phyloP scores from a whole-genome alignment of 2,797 vertebrate species.

The Pagetopsis macropterus region DNA sequence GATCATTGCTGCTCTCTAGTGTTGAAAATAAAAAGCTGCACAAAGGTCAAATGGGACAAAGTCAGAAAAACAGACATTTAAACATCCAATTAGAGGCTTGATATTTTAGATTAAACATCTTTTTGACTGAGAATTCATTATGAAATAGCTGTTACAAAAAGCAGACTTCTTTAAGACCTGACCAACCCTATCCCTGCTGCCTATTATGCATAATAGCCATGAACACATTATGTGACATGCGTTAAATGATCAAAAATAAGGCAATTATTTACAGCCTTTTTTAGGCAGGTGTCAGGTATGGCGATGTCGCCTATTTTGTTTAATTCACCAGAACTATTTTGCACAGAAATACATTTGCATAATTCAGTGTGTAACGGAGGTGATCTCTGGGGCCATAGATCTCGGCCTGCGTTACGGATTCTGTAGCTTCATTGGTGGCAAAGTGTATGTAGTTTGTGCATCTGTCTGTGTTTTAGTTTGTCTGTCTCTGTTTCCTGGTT shows the following conservation, averaged over 20 bases:
- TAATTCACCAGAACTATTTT: not conserved
- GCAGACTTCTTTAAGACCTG: not conserved
- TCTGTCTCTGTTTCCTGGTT: no score
- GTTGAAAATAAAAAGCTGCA: constrained; percentile 53
- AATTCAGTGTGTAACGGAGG: not conserved
- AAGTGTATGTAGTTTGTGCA: no score
- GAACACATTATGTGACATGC: not conserved
- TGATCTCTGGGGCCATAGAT: no score
- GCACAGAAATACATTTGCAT: constrained; percentile 14
- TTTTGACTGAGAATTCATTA: not conserved
- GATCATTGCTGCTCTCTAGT: constrained; percentile 78
- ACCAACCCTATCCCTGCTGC: not conserved
- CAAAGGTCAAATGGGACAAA: constrained; percentile 75
- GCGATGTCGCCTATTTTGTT: not conserved
- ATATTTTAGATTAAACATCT: not conserved
- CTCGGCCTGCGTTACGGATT: no score
- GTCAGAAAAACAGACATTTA: constrained; percentile 41
- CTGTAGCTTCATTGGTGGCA: no score
- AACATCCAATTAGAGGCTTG: constrained; percentile 9
- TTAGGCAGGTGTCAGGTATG: not conserved
- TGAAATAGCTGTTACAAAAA: constrained; percentile 16
- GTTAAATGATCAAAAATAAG: constrained; percentile 21
- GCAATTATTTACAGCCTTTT: not conserved
- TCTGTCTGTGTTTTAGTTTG: no score
- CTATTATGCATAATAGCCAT: constrained; percentile 7